Evolutionary conservation across 2,888 invertebrate genomes (phyloP), one percentile per base, ranked within the genome.

Genomic region (Dicycla oo): DNA sequence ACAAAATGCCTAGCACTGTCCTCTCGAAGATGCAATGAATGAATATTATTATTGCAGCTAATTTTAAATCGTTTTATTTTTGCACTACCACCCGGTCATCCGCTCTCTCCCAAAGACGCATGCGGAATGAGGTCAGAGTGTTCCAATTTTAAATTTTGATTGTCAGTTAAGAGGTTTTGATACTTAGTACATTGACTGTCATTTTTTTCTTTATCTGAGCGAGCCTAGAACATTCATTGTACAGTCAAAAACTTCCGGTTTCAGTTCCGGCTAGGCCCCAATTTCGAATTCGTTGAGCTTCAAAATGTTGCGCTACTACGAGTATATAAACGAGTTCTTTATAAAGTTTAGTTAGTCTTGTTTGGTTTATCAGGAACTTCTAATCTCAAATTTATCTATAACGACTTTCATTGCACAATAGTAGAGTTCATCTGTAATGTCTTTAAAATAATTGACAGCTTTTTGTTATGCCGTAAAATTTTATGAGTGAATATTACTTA

Each of bases 141-240:
- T 93, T 94, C 94, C 94, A 94, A 93, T 95, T 95, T 94, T 94
- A 93, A 93, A 94, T 93, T 93, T 92, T 92, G 90, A 93, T 92
- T 93, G 91, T 91, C 90, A 88, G 88, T 84, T 67, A 84, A n/a
- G 84, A 83, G 85, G 85, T 88, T 84, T 87, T 87, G 71, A 87
- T 88, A 88, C 85, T 85, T 87, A 87, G 85, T 88, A 93, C 94
- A 94, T 95, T 95, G 94, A 92, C 94, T 93, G 81, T 23, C 58
- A 78, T 81, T 83, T 87, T 83, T 86, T 86, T 74, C 70, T 79
- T 72, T 66, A 73, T 40, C 43, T 67, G 30, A 63, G 62, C n/a
- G 38, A 75, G 60, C 71, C 63, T 77, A 77, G 70, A 73, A 66
- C 68, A 71, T 82, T 81, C 69, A 58, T 81, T 73, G 82, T 83